Percentiles rank a stretch among this genome's conserved stretches.
phyloP scores from a whole-genome alignment of 2,113 vertebrate species.

The Haplotaxodon microlepis region DNA sequence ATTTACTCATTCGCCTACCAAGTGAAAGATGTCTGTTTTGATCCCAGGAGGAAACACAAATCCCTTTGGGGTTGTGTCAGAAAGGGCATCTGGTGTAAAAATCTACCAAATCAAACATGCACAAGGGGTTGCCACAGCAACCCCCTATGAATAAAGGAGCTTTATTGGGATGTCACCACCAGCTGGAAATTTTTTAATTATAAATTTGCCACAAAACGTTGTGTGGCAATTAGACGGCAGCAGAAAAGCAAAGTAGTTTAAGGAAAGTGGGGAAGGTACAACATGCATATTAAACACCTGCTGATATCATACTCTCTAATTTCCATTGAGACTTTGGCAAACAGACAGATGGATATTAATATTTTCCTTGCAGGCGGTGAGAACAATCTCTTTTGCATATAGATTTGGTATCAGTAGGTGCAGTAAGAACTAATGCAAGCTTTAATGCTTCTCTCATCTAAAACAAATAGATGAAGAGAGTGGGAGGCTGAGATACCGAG shows the following conservation, averaged over 20 bases:
- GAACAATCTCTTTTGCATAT: constrained; percentile 47
- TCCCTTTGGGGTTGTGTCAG: background rate
- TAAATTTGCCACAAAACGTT: background rate
- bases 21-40: background rate
- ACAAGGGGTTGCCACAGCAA: background rate
- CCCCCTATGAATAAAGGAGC: background rate
- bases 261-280: background rate
- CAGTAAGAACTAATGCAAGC: constrained; percentile 20
- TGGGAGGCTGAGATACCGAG: background rate
- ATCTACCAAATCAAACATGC: background rate
- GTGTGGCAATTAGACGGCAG: background rate
- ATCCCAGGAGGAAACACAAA: background rate
- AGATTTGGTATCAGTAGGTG: constrained; percentile 39
- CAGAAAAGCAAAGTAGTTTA: background rate
- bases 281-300: constrained; percentile 23
- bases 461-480: background rate
- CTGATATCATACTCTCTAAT: constrained; percentile 13
- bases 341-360: constrained; percentile 37
- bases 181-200: background rate
- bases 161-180: background rate
- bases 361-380: constrained; percentile 18
- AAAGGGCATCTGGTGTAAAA: background rate
- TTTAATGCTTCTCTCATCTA: constrained; percentile 18
- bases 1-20: background rate
- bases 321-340: constrained; percentile 39